Conservation (phyloP, 2,888 invertebrate genomes). For the Xylota sylvarum region DNA sequence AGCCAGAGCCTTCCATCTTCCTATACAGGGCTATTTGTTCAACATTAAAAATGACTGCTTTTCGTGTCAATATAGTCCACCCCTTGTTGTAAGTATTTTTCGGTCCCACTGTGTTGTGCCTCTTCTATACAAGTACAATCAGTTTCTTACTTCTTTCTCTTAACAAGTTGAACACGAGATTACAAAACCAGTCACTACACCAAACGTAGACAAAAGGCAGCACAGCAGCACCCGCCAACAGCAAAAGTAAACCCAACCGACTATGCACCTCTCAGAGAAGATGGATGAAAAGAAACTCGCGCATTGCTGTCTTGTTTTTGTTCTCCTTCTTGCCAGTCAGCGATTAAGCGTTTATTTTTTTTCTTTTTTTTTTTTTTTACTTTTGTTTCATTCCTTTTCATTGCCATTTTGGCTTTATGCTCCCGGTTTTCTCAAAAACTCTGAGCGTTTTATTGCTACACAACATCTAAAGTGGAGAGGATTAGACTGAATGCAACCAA, state of each 20-base stretch:
- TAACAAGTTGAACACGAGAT: slow-evolving; percentile 47
- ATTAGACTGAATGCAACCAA: slow-evolving; percentile 55
- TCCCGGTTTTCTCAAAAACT: background rate
- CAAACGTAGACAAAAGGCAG: slow-evolving; percentile 58
- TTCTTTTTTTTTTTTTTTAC: slow-evolving; percentile 6
- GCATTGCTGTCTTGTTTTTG: slow-evolving; percentile 32
- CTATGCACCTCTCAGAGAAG: slow-evolving; percentile 18
- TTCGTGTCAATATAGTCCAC: no score
- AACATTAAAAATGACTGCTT: no score
- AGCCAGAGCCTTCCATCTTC: no score
- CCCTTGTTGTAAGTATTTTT: background rate
- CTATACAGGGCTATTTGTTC: no score
- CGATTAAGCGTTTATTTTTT: slow-evolving; percentile 21
- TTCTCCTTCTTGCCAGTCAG: slow-evolving; percentile 17
- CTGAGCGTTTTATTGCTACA: slow-evolving; percentile 43
- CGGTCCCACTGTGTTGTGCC: slow-evolving; percentile 33
- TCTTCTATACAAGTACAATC: slow-evolving; percentile 5
- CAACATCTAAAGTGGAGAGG: slow-evolving; percentile 40
- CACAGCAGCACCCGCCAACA: slow-evolving; percentile 25
- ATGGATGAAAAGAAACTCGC: slow-evolving; percentile 17
- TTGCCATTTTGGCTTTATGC: slow-evolving; percentile 17
- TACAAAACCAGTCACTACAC: slow-evolving; percentile 53
- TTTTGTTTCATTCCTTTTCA: slow-evolving; percentile 17
- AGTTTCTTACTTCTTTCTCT: background rate
- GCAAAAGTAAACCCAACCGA: slow-evolving; percentile 8